A percentile compares a stretch with the other conserved stretches of the same genome.
Conservation (phyloP, 2,113 vertebrate species). For the Oreocharis arfaki region DNA sequence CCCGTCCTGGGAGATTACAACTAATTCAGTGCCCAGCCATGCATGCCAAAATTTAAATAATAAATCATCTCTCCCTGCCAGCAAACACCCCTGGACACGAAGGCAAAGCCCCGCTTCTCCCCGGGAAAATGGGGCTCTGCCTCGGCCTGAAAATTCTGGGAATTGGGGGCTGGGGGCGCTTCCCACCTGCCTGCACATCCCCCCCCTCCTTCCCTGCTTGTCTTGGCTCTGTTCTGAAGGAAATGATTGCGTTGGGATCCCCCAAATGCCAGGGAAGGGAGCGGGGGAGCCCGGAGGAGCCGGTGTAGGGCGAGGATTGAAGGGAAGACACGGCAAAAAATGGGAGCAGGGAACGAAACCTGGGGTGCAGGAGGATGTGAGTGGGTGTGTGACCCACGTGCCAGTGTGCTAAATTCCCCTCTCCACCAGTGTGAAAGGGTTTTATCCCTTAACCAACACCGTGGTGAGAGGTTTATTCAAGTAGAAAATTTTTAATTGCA, state of each 20-base stretch:
- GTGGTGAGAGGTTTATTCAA: conserved; percentile 61
- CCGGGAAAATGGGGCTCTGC: neutral
- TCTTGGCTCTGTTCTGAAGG: neutral
- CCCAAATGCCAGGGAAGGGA: neutral
- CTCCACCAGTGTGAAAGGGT: conserved; percentile 3
- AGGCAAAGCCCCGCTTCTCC: neutral
- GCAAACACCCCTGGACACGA: neutral
- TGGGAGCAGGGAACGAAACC: neutral
- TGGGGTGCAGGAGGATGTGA: neutral
- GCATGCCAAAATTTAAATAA: conserved; percentile 47
- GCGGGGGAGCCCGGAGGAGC: neutral
- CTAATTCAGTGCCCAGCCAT: conserved; percentile 25
- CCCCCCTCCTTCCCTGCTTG: neutral
- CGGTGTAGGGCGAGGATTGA: rapidly evolving
- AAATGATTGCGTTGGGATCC: neutral
- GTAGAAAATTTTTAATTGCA: conserved; percentile 70
- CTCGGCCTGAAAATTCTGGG: neutral
- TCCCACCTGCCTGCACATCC: neutral
- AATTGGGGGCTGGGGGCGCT: neutral
- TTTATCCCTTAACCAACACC: conserved; percentile 62
- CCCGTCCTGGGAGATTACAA: neutral
- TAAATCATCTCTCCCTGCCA: conserved; percentile 11
- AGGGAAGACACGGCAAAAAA: neutral
- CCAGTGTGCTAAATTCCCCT: neutral
- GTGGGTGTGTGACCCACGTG: neutral